phyloP scores from a whole-genome alignment of 2,797 vertebrate species.

The Poliocrania exsul region DNA sequence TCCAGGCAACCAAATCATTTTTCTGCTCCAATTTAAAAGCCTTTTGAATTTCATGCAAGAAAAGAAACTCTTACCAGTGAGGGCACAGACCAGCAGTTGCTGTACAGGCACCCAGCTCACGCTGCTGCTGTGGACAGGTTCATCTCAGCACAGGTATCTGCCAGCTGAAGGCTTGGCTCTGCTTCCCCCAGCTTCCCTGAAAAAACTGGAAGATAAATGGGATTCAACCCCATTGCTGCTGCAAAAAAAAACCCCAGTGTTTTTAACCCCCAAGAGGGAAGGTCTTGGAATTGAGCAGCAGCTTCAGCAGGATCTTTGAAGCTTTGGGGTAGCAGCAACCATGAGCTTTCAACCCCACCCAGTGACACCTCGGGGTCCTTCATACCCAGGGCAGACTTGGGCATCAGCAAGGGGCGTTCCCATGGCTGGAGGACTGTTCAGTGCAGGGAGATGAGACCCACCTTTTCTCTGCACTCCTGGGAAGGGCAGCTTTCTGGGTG shows the following conservation, averaged over 20 bases:
- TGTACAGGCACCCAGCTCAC: background rate
- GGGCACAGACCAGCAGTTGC: background rate
- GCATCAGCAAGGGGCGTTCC: background rate
- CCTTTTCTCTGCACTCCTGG: accelerated
- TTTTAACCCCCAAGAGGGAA: accelerated
- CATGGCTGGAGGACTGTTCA: background rate
- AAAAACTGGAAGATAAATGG: background rate
- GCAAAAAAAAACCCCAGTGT: background rate
- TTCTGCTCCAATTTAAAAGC: background rate
- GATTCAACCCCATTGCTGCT: background rate
- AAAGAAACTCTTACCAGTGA: accelerated
- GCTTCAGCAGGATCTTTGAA: background rate
- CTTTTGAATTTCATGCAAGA: background rate
- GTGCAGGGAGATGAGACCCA: background rate
- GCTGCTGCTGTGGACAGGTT: background rate
- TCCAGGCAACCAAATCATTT: background rate
- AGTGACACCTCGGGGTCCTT: background rate
- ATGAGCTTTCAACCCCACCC: accelerated
- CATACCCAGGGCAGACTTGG: background rate
- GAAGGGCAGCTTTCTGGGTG: background rate
- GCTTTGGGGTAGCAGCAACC: background rate
- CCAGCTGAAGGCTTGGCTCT: background rate
- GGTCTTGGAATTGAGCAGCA: background rate
- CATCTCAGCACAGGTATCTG: background rate
- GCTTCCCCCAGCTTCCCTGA: background rate